Percentiles rank a stretch among this genome's conserved stretches.
Evolutionary conservation across 2,888 invertebrate genomes (phyloP).

Genomic region (Xestia sexstrigata): DNA sequence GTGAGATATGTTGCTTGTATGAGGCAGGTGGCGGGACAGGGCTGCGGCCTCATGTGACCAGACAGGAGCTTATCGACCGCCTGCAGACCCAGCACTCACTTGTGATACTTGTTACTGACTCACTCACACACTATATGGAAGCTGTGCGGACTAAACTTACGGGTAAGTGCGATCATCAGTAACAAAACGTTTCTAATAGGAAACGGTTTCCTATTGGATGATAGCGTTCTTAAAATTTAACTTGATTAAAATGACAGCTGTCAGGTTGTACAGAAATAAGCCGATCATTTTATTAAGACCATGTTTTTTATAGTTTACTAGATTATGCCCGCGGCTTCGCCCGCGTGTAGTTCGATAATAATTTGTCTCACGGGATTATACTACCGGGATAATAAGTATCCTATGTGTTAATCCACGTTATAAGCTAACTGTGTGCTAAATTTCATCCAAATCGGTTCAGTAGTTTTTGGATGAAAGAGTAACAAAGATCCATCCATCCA

Average conservation of each 20-base stretch:
- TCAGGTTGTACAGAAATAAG: too few relatives aligned
- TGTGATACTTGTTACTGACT: conserved; percentile 98
- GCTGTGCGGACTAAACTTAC: conserved; percentile 92
- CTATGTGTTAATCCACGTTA: too few relatives aligned
- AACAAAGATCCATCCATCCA: too few relatives aligned
- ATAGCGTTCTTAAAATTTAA: neutral
- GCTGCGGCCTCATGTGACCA: conserved; percentile 87
- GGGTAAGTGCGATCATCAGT: conserved; percentile 68
- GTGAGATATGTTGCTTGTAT: conserved; percentile 98
- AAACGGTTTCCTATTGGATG: neutral
- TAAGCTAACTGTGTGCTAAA: too few relatives aligned
- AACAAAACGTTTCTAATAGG: neutral
- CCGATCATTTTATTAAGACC: neutral
- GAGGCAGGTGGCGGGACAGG: conserved; percentile 93
- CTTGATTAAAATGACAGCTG: too few relatives aligned
- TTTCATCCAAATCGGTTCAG: too few relatives aligned
- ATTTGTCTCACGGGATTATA: too few relatives aligned
- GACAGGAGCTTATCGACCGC: conserved; percentile 95
- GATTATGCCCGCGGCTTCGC: too few relatives aligned
- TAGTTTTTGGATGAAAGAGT: too few relatives aligned
- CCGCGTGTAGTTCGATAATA: too few relatives aligned
- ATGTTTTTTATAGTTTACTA: neutral
- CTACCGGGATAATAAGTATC: too few relatives aligned
- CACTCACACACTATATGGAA: conserved; percentile 97
- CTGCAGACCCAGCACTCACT: conserved; percentile 97